Conservation (phyloP, 2,113 vertebrate genomes). For the Macroglossus sobrinus region DNA sequence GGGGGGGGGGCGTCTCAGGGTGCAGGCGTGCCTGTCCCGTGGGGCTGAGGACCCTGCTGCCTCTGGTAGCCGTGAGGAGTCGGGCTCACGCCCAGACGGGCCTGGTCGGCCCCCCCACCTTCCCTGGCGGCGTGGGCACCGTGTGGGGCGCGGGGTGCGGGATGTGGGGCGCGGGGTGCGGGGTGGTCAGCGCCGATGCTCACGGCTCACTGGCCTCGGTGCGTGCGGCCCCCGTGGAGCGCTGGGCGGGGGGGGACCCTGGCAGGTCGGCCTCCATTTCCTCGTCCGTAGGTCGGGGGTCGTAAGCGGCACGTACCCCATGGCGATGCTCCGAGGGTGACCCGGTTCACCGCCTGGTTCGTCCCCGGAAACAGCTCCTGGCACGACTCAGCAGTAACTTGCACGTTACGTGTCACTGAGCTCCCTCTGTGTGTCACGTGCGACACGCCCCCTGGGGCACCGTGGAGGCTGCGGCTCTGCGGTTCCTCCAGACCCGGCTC, state of each 20-base stretch:
- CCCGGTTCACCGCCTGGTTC: neutral
- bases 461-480: no score
- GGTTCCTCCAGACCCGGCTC: neutral
- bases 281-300: neutral
- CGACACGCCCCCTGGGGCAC: neutral
- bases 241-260: neutral
- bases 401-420: neutral
- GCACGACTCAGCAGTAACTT: neutral
- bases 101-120: neutral
- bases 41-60: no score
- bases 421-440: neutral
- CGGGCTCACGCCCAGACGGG: no score
- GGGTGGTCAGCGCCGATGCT: neutral
- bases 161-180: neutral
- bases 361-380: neutral
- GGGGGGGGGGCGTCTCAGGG: rapidly evolving
- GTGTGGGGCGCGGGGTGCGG: neutral
- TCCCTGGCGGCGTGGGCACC: rapidly evolving
- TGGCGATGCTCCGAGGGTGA: neutral
- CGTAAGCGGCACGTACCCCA: neutral
- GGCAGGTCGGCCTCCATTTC: neutral
- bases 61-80: no score
- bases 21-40: neutral
- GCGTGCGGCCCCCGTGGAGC: neutral
- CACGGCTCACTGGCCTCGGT: neutral